phyloP scores from a whole-genome alignment of 2,888 invertebrate genomes.

The Ectemnius cavifrons region DNA sequence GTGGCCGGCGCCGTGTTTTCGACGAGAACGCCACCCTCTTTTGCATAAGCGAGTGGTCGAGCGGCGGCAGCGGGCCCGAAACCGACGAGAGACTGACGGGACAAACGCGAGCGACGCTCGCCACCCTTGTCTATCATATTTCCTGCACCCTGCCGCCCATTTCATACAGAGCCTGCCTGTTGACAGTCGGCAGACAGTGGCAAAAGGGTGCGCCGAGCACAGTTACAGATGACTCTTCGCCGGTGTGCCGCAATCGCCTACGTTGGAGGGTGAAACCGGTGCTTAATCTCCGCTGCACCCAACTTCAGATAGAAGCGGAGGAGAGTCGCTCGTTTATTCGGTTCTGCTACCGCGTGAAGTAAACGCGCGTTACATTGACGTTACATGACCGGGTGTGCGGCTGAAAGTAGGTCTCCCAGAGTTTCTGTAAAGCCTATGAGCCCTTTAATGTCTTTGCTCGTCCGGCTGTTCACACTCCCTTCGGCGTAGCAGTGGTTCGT shows the following conservation, averaged over 20 bases:
- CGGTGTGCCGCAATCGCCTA: not conserved
- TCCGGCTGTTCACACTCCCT: too few relatives aligned
- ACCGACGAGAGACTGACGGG: not conserved
- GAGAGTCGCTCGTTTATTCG: too few relatives aligned
- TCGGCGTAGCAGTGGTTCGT: too few relatives aligned
- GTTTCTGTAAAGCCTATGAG: too few relatives aligned
- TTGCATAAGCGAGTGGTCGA: slow-evolving; percentile 37
- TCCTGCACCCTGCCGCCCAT: not conserved
- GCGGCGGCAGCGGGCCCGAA: slow-evolving; percentile 24
- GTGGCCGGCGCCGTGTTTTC: too few relatives aligned
- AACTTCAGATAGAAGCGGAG: too few relatives aligned
- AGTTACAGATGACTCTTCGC: not conserved
- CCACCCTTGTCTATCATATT: slow-evolving; percentile 23
- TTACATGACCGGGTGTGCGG: too few relatives aligned
- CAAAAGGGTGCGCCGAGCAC: too few relatives aligned
- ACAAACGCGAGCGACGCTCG: slow-evolving; percentile 13
- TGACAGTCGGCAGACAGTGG: not conserved
- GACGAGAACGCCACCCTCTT: slow-evolving; percentile 45
- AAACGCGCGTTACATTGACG: too few relatives aligned
- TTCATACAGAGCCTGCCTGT: not conserved
- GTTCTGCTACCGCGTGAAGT: too few relatives aligned
- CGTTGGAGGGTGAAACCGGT: not conserved
- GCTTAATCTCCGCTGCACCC: not conserved
- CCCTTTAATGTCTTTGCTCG: too few relatives aligned
- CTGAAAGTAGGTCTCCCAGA: too few relatives aligned